Conservation (phyloP, 2,888 invertebrate species). For the Aethes cnicana region DNA sequence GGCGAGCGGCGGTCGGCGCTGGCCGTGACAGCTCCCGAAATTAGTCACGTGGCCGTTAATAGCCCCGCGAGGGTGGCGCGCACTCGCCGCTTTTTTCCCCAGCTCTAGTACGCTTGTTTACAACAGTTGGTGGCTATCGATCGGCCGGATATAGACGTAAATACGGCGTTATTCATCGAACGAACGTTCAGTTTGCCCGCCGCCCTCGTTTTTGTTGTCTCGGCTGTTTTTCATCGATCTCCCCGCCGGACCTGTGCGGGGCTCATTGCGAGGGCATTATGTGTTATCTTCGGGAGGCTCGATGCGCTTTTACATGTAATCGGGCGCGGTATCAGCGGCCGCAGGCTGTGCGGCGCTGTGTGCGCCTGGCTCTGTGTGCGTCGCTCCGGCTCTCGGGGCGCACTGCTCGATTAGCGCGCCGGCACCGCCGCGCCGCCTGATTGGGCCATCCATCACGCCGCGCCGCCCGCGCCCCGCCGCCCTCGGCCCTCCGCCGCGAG, state of each 20-base stretch:
- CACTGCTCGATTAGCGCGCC: conserved; percentile 78
- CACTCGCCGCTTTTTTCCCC: conserved; percentile 65
- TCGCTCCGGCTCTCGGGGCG: conserved; percentile 65
- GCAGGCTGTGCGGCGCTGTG: conserved; percentile 20
- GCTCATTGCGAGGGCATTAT: conserved; percentile 45
- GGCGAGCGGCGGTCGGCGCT: conserved; percentile 57
- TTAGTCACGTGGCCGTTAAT: conserved; percentile 80
- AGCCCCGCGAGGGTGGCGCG: conserved; percentile 65
- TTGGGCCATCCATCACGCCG: conserved; percentile 82
- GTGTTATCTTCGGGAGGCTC: conserved; percentile 57
- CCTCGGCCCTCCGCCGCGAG: conserved; percentile 56
- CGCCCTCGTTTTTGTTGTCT: conserved; percentile 56
- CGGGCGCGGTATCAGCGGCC: conserved; percentile 43
- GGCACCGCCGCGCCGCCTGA: conserved; percentile 78
- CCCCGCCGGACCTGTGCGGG: conserved; percentile 46
- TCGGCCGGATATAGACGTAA: conserved; percentile 65
- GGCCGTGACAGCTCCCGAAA: conserved; percentile 78
- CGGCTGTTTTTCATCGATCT: conserved; percentile 74
- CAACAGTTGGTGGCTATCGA: conserved; percentile 80
- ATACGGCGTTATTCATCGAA: conserved; percentile 68
- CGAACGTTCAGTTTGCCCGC: conserved; percentile 50
- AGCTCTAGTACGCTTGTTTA: conserved; percentile 69
- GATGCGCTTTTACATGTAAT: conserved; percentile 68
- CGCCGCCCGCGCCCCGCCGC: conserved; percentile 64
- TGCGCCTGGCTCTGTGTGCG: conserved; percentile 57